Conservation (phyloP, 2,888 invertebrate species). For the Sarcophaga caerulescens region DNA sequence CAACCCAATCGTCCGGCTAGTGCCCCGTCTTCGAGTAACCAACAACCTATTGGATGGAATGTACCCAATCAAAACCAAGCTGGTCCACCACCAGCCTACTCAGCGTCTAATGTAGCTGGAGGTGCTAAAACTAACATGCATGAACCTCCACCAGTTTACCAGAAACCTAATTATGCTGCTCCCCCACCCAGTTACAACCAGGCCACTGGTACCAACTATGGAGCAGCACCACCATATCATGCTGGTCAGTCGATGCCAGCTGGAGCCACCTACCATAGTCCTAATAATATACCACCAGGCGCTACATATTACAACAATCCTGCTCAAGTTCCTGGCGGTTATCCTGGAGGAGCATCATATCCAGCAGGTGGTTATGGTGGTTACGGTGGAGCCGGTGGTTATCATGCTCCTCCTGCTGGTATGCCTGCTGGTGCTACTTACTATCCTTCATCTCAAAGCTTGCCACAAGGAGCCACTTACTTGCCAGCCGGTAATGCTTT, state of each 20-base stretch:
- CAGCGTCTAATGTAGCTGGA: slow-evolving; percentile 76
- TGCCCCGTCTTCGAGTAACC: slow-evolving; percentile 62
- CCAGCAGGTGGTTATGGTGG: slow-evolving; percentile 71
- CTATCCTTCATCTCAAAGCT: slow-evolving; percentile 65
- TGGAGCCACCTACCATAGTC: slow-evolving; percentile 75
- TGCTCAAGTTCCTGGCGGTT: slow-evolving; percentile 64
- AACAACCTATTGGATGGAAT: slow-evolving; percentile 79
- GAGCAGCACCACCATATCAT: slow-evolving; percentile 72
- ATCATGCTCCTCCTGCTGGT: slow-evolving; percentile 68
- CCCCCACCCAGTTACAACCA: slow-evolving; percentile 76
- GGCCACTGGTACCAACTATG: slow-evolving; percentile 74
- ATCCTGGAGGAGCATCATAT: slow-evolving; percentile 67
- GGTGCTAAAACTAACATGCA: slow-evolving; percentile 78
- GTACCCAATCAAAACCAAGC: slow-evolving; percentile 74
- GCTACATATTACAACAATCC: slow-evolving; percentile 72
- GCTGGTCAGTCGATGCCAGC: slow-evolving; percentile 65
- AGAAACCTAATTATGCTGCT: slow-evolving; percentile 74
- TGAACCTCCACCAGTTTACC: slow-evolving; percentile 78
- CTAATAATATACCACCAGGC: slow-evolving; percentile 73
- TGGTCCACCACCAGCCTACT: slow-evolving; percentile 80
- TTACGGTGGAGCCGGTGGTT: slow-evolving; percentile 65
- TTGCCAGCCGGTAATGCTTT: slow-evolving; percentile 73
- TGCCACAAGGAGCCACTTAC: slow-evolving; percentile 76
- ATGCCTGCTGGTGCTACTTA: slow-evolving; percentile 72
- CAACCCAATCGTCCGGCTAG: slow-evolving; percentile 78